Evolutionary conservation across 2,113 vertebrate genomes (phyloP).

Genomic region (Cnemophilus loriae): DNA sequence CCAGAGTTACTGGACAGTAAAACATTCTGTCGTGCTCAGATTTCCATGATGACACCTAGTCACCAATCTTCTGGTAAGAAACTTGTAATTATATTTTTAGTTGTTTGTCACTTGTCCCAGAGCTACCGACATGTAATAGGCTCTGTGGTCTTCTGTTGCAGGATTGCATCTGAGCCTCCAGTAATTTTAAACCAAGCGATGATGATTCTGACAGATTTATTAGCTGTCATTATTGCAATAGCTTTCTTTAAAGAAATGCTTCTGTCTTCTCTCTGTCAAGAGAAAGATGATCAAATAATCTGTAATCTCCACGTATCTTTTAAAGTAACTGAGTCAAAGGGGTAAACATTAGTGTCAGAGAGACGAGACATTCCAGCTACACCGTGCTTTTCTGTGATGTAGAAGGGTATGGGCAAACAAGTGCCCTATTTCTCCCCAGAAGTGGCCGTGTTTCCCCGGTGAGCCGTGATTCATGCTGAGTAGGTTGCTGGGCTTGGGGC

Average conservation of each 20-base stretch:
- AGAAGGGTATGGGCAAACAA: not conserved
- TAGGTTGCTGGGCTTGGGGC: not conserved
- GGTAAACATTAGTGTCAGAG: not conserved
- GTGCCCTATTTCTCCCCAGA: not conserved
- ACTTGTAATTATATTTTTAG: not conserved
- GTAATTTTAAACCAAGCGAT: not conserved
- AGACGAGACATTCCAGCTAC: not conserved
- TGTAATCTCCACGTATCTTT: not conserved
- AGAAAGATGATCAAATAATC: not conserved
- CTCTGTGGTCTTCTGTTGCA: not conserved
- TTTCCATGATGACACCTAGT: constrained; percentile 65
- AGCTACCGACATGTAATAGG: not conserved
- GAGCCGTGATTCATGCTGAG: not conserved
- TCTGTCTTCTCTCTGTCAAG: not conserved
- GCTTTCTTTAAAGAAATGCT: not conserved
- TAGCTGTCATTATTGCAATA: not conserved
- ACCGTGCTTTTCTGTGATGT: not conserved
- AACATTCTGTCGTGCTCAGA: constrained; percentile 74
- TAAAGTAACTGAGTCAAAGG: not conserved
- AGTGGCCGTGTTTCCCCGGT: not conserved
- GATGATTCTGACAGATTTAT: not conserved
- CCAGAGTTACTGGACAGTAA: constrained; percentile 76
- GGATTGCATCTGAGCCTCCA: not conserved
- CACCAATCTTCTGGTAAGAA: constrained; percentile 74
- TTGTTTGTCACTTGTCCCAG: not conserved